Conservation (phyloP, 2,797 vertebrate species). For the Atherinosoma microstoma region DNA sequence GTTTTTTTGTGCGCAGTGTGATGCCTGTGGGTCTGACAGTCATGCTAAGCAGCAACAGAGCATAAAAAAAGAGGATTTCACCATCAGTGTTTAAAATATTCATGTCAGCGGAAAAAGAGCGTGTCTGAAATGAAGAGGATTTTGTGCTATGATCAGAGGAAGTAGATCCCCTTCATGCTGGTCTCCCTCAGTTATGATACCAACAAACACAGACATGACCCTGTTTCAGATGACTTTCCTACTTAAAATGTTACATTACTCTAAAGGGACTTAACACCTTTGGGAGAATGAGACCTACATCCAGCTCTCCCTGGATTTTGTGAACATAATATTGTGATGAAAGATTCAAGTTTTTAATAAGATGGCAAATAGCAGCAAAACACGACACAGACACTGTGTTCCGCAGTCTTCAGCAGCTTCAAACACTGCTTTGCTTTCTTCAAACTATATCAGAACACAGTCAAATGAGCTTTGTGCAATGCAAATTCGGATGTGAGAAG, state of each 20-base stretch:
- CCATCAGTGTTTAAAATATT: slow-evolving; percentile 75
- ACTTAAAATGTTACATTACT: slow-evolving; percentile 56
- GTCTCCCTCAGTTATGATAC: slow-evolving; percentile 45
- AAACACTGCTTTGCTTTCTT: slow-evolving; percentile 25
- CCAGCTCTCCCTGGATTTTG: slow-evolving; percentile 52
- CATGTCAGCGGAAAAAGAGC: slow-evolving; percentile 67
- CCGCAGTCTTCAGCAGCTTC: slow-evolving; percentile 9
- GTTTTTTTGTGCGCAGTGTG: slow-evolving; percentile 35
- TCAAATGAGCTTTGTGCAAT: slow-evolving; percentile 57
- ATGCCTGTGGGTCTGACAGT: slow-evolving; percentile 52
- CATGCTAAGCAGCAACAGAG: slow-evolving; percentile 57
- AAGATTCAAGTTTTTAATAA: slow-evolving; percentile 42
- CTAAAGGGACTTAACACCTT: slow-evolving; percentile 61
- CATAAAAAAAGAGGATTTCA: slow-evolving; percentile 66
- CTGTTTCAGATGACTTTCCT: slow-evolving; percentile 70
- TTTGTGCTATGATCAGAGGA: slow-evolving; percentile 59
- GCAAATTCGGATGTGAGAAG: slow-evolving; percentile 51
- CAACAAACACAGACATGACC: slow-evolving; percentile 54
- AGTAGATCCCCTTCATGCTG: slow-evolving; percentile 49
- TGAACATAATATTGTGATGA: slow-evolving; percentile 43
- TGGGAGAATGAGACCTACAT: slow-evolving; percentile 65
- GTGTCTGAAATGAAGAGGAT: slow-evolving; percentile 55
- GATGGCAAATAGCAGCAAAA: slow-evolving; percentile 25
- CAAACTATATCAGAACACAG: slow-evolving; percentile 22
- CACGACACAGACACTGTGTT: slow-evolving; percentile 3